Base-by-base conservation (phyloP, 1,140 invertebrate genomes). In the Tenebrio molitor region DNA sequence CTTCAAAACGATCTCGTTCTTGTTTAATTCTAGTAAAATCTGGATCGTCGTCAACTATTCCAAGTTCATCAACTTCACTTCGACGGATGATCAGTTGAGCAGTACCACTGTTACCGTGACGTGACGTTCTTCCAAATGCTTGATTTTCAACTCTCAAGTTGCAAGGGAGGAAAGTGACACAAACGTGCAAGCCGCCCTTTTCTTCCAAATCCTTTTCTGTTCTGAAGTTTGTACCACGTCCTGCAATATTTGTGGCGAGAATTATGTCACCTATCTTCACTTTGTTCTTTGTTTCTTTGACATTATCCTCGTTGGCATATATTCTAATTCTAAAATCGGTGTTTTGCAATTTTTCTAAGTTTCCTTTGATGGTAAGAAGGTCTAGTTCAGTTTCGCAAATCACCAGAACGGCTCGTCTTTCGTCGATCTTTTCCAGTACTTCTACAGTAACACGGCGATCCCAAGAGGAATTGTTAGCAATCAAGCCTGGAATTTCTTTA, bases 361-460 rank as follows among this genome's bases (percentile, higher is more conserved):
- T 23, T 39, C 17, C 15, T 19, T 21, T 10, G 0, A 65, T 2
- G 15, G 2, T 15, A 6, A 21, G 10, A 2, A 65, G 7, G 16
- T 65, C 62, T n/a, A 17, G 6, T 65, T 41, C 62, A 1, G 62
- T 65, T 39, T 39, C 62, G 21, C 21, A 65, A 12, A 65, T 65
- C 7, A 17, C 10, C 10, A 65, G 21, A 39, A 65, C 39, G 10
- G 62, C 15, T 19, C 62, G 12, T 2, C 19, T 14, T 65, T 65
- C 14, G 2, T 65, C 34, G 14, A 42, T 65, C 39, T 19, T 39
- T 15, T 14, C 12, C 19, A 41, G 6, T 0, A 42, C 33, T 65
- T 65, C 34, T 0, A 14, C 8, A 8, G 8, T 12, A 0, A 65
- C 17, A 14, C 14, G 7, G 0, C 10, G 17, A n/a, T 41, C 10